A percentile compares a stretch with the other conserved stretches of the same genome.
Evolutionary conservation across 2,113 vertebrate genomes (phyloP).

Genomic region (Pogonocichla stellata): DNA sequence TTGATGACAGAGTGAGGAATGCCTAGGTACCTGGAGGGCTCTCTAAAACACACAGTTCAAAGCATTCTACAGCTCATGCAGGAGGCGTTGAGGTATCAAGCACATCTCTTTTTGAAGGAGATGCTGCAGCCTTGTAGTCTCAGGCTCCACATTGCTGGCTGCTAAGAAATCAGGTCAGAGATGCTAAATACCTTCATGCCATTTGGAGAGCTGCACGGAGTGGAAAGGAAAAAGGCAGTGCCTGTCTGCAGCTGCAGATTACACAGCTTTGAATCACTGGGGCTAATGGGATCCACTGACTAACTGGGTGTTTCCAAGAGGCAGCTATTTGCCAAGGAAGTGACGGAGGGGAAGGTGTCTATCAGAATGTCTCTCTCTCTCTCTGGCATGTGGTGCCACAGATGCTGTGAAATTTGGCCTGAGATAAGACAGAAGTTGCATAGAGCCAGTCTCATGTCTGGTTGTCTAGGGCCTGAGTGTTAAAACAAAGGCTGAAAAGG

Average conservation of each 20-base stretch:
- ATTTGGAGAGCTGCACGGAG: not conserved
- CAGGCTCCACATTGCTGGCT: not conserved
- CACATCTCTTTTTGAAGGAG: not conserved
- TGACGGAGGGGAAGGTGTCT: constrained; percentile 22
- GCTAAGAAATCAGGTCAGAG: not conserved
- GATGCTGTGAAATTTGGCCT: not conserved
- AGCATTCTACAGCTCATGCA: not conserved
- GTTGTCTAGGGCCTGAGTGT: not conserved
- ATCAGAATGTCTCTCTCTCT: not conserved
- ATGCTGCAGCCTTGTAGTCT: not conserved
- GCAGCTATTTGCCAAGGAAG: not conserved
- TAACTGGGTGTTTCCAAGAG: constrained; percentile 58
- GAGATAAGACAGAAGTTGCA: not conserved
- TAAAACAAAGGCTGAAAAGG: constrained; percentile 29
- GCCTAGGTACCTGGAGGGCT: not conserved
- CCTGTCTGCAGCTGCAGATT: constrained; percentile 66
- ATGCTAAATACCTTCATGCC: not conserved
- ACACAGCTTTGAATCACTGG: constrained; percentile 47
- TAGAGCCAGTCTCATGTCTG: not conserved
- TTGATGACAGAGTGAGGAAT: not conserved
- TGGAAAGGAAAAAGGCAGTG: not conserved
- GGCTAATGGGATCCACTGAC: constrained; percentile 41
- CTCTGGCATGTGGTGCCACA: not conserved
- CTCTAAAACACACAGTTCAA: constrained; percentile 23
- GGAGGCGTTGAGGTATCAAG: constrained; percentile 31